A percentile compares a stretch with the other conserved stretches of the same genome.
Evolutionary conservation across 2,113 vertebrate genomes (phyloP).

Genomic region (Balaeniceps rex): DNA sequence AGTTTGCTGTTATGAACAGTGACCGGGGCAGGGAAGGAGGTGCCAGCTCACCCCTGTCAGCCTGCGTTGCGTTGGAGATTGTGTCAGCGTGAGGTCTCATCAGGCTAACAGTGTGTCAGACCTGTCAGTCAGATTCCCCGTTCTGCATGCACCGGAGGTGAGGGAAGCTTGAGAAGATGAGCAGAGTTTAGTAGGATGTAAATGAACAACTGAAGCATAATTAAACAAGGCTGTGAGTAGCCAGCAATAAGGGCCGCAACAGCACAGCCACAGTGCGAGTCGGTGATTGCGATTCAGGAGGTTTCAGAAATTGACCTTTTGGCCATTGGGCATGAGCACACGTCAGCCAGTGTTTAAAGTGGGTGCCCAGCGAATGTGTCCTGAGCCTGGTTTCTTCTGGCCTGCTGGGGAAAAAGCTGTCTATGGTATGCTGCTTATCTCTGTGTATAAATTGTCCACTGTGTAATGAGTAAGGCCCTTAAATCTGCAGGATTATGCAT

Average conservation of each 20-base stretch:
- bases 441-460: not conserved
- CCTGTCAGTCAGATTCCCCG: not conserved
- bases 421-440: not conserved
- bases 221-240: not conserved
- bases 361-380: not conserved
- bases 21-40: not conserved
- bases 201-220: not conserved
- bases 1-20: not conserved
- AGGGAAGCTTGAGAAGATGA: not conserved
- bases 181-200: not conserved
- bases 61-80: rapidly evolving
- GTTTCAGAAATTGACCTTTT: not conserved
- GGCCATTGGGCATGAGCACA: rapidly evolving
- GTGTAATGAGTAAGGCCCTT: not conserved
- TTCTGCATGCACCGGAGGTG: not conserved
- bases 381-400: not conserved
- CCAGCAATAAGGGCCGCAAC: not conserved
- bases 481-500: not conserved
- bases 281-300: rapidly evolving
- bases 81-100: not conserved
- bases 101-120: not conserved
- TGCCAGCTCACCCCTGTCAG: not conserved
- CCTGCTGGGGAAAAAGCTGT: not conserved
- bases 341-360: not conserved
- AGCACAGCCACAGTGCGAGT: not conserved